Evolutionary conservation across 2,797 vertebrate species (phyloP).

Genomic region (Hoplostethus atlanticus): DNA sequence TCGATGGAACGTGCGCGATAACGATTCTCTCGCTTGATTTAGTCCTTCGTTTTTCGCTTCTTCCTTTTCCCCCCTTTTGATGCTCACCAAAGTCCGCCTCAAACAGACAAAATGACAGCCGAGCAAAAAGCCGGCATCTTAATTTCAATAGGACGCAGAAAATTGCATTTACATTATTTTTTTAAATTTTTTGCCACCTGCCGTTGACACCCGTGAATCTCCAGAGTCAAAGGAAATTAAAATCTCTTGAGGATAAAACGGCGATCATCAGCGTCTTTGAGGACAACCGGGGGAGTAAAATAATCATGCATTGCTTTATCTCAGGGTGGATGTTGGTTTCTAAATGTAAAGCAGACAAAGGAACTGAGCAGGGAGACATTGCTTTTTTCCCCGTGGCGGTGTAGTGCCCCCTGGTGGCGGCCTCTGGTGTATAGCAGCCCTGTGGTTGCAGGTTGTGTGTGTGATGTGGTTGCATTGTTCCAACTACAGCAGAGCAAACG

Average conservation of each 20-base stretch:
- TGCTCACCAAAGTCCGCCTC: constrained; percentile 9
- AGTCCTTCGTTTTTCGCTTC: constrained; percentile 3
- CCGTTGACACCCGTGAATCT: constrained; percentile 50
- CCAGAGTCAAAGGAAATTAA: constrained; percentile 64
- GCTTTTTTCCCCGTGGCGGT: constrained; percentile 38
- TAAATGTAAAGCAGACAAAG: constrained; percentile 73
- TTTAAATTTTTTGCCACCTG: constrained; percentile 39
- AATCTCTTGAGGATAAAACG: constrained; percentile 63
- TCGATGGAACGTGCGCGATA: constrained; percentile 1
- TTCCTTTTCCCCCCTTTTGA: background rate
- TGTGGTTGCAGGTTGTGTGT: no score
- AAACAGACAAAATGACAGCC: background rate
- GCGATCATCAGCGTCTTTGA: constrained; percentile 34
- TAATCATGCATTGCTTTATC: constrained; percentile 61
- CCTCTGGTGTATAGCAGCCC: background rate
- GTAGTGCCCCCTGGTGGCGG: constrained; percentile 67
- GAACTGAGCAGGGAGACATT: background rate
- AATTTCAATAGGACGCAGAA: constrained; percentile 55
- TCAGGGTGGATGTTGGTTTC: constrained; percentile 44
- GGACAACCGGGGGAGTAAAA: constrained; percentile 44
- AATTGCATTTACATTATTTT: constrained; percentile 54
- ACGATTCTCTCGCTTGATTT: constrained; percentile 26
- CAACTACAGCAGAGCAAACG: constrained; percentile 30
- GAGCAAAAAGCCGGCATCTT: constrained; percentile 26
- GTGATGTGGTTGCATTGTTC: constrained; percentile 47